Conservation (phyloP, 2,888 invertebrate genomes). For the Sepioteuthis lessoniana region DNA sequence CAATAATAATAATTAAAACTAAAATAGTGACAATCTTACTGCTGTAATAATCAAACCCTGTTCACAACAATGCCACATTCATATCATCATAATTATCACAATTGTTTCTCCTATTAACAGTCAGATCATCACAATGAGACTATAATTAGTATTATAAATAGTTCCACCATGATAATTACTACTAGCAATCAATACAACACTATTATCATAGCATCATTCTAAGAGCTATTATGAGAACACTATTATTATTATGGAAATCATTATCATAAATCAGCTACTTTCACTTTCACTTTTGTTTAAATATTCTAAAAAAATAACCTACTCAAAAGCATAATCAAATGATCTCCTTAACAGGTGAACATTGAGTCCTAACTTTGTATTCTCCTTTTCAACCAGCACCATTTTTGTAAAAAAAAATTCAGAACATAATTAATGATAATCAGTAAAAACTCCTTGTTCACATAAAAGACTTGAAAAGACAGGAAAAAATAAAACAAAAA, state of each 20-base stretch:
- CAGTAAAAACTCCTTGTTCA: not conserved
- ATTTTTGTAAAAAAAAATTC: not conserved
- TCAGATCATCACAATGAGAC: not conserved
- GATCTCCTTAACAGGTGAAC: not conserved
- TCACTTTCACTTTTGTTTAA: not conserved
- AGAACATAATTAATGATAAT: constrained; percentile 1
- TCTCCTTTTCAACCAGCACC: not conserved
- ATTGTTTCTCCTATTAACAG: not conserved
- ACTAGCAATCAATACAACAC: not conserved
- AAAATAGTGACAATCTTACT: too few relatives aligned
- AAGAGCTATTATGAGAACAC: too few relatives aligned
- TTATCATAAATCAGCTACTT: not conserved
- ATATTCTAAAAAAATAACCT: not conserved
- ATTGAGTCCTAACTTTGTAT: not conserved
- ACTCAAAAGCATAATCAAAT: not conserved
- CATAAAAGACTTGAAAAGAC: not conserved
- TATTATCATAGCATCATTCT: not conserved
- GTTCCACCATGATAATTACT: not conserved
- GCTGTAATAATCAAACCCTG: too few relatives aligned
- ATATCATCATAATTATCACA: not conserved
- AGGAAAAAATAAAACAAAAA: not conserved
- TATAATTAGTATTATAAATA: not conserved
- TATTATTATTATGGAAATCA: not conserved
- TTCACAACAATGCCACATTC: too few relatives aligned
- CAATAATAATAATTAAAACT: too few relatives aligned